Evolutionary conservation across 2,797 vertebrate genomes (phyloP).

Genomic region (Ceryle rudis): DNA sequence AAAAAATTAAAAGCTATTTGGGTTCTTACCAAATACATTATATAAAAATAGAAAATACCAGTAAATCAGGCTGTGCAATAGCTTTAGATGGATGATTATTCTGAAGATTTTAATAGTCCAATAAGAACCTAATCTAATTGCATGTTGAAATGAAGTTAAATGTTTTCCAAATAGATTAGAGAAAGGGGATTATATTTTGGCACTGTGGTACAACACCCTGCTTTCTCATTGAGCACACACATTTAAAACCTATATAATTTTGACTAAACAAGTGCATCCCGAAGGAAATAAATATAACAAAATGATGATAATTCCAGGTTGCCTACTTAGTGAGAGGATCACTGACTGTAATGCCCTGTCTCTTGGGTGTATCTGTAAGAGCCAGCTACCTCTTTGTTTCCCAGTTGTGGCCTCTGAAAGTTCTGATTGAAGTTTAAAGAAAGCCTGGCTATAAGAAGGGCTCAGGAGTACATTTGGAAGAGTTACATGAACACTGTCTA

Average conservation of each 20-base stretch:
- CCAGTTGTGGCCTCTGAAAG: neutral
- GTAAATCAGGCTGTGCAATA: slow-evolving; percentile 40
- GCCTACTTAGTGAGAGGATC: rapidly evolving
- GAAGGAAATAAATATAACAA: neutral
- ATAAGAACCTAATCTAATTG: slow-evolving; percentile 56
- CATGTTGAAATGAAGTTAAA: slow-evolving; percentile 55
- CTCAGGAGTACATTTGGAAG: neutral
- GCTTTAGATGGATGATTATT: slow-evolving; percentile 57
- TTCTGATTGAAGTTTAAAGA: neutral
- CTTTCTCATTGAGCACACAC: neutral
- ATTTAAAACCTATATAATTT: neutral
- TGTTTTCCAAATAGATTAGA: slow-evolving; percentile 44
- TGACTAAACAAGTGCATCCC: neutral
- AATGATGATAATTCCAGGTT: neutral
- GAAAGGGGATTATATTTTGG: slow-evolving; percentile 28
- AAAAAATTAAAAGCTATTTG: slow-evolving; percentile 74
- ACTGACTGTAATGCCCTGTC: rapidly evolving
- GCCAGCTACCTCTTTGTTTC: neutral
- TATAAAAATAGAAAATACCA: slow-evolving; percentile 63
- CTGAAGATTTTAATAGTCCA: slow-evolving; percentile 63
- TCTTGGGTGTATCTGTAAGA: neutral
- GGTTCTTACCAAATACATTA: slow-evolving; percentile 59
- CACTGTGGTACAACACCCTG: neutral
- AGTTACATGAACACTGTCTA: neutral
- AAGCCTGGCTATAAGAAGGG: neutral